These are phyloP conservation scores for Blastobasis lacticolella DNA, from an alignment of 2,888 invertebrate species.

Conservation along the genomic window DNA sequence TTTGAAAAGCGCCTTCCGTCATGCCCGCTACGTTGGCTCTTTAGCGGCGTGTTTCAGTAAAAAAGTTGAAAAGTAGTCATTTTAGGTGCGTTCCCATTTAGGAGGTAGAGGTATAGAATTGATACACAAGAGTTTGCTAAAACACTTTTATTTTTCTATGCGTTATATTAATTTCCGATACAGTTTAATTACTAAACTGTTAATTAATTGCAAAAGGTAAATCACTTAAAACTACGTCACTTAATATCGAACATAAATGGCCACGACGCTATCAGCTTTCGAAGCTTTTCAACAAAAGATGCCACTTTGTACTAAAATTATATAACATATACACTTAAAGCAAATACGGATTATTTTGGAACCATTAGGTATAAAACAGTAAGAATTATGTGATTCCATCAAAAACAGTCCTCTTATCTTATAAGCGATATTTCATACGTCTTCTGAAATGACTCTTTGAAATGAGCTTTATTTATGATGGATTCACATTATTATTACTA, in stretches of 20 bases:
- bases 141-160: slow-evolving; percentile 69
- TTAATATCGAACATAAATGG: slow-evolving; percentile 64
- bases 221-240: slow-evolving; percentile 50
- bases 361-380: too few species aligned
- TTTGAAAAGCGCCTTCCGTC: slow-evolving; percentile 46
- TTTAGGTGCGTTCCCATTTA: too few species aligned
- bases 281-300: slow-evolving; percentile 39
- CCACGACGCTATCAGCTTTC: slow-evolving; percentile 55
- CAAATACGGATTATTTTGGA: slow-evolving; percentile 12
- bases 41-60: neutral
- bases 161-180: slow-evolving; percentile 54
- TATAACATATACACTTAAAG: slow-evolving; percentile 39
- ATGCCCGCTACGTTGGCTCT: slow-evolving; percentile 7
- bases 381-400: too few species aligned
- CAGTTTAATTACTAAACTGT: slow-evolving; percentile 26
- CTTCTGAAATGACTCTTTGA: too few species aligned
- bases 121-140: slow-evolving; percentile 33
- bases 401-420: too few species aligned
- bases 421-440: too few species aligned
- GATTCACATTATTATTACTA: too few species aligned
- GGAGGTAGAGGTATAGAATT: slow-evolving; percentile 1
- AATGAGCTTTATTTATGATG: too few species aligned
- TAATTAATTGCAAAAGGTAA: slow-evolving; percentile 49
- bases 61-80: neutral
- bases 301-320: slow-evolving; percentile 63